Evolutionary conservation across 2,888 invertebrate genomes (phyloP), one percentile per base, ranked within the genome.

Genomic region (Ormyrus thymus): DNA sequence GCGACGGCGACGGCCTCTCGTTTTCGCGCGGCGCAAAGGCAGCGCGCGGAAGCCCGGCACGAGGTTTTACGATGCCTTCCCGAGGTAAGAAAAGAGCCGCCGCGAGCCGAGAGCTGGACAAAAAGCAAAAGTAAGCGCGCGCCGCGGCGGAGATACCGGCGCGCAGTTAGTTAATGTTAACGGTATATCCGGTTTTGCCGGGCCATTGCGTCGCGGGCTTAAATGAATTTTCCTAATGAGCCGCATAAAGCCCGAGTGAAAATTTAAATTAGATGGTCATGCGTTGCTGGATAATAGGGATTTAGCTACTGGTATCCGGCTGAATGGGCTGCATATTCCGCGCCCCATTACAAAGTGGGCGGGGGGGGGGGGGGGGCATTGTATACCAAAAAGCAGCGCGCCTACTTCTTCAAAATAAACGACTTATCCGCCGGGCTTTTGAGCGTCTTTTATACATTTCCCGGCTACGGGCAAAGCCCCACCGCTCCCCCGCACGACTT

Each of bases 141-240:
- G 29, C 29, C 3, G 29, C 29, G 29, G 29, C 29, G 3, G n/a
- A 76, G 71, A 79, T 58, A 61, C 51, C 43, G 51, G 5, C n/a
- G 68, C 50, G 15, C 8, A 55, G 61, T 81, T 83, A 81, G 69
- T 84, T 83, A 83, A 84, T 66, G 71, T 62, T 79, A 82, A 62
- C 76, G 73, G 62, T 75, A 78, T 29, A 29, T 81, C 75, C 79
- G 81, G 75, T 82, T 81, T 75, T 59, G 59, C 78, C 29, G 64
- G 66, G 76, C 71, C 66, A 64, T 56, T 59, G 62, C 77, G 66
- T 80, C 78, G 29, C 29, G 77, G 80, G 82, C 83, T 83, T 83
- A 82, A 84, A 80, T 81, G 80, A 76, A 82, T 83, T 83, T 79
- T 78, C 71, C 77, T 85, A 84, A 85, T 76, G 80, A 80, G 78